phyloP scores from a whole-genome alignment of 2,888 invertebrate genomes.

The Pharmacophagus antenor region DNA sequence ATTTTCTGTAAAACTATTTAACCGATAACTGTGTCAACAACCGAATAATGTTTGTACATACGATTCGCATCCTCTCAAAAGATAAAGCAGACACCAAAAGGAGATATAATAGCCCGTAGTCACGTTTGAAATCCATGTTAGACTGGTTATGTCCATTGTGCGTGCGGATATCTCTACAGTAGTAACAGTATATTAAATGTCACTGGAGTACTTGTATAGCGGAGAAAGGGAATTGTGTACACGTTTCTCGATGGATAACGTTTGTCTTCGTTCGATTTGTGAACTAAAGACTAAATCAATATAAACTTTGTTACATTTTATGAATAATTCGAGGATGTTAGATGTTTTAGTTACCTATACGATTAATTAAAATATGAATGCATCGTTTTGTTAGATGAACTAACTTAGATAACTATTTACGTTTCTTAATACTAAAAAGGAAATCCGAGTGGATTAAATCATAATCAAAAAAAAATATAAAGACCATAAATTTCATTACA shows the following conservation, averaged over 20 bases:
- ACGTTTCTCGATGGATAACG: neutral
- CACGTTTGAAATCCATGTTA: constrained; percentile 12
- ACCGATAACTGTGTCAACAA: too few relatives aligned
- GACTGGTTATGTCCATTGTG: neutral
- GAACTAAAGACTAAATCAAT: neutral
- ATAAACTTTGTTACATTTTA: neutral
- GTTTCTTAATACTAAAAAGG: too few relatives aligned
- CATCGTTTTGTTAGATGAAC: too few relatives aligned
- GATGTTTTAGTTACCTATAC: too few relatives aligned
- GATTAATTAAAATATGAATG: too few relatives aligned
- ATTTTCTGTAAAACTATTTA: too few relatives aligned
- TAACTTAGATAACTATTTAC: too few relatives aligned
- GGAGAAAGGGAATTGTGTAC: neutral
- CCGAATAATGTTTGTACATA: neutral
- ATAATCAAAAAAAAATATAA: too few relatives aligned
- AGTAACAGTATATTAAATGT: constrained; percentile 1
- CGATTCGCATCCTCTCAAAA: neutral
- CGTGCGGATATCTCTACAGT: neutral
- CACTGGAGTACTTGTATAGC: neutral
- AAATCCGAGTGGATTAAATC: too few relatives aligned
- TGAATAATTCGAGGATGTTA: too few relatives aligned
- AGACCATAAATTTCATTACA: too few relatives aligned
- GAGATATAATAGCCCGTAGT: neutral
- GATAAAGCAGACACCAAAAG: neutral
- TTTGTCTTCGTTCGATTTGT: neutral